Evolutionary conservation across 2,888 invertebrate species (phyloP).

Genomic region (Spodoptera exigua): DNA sequence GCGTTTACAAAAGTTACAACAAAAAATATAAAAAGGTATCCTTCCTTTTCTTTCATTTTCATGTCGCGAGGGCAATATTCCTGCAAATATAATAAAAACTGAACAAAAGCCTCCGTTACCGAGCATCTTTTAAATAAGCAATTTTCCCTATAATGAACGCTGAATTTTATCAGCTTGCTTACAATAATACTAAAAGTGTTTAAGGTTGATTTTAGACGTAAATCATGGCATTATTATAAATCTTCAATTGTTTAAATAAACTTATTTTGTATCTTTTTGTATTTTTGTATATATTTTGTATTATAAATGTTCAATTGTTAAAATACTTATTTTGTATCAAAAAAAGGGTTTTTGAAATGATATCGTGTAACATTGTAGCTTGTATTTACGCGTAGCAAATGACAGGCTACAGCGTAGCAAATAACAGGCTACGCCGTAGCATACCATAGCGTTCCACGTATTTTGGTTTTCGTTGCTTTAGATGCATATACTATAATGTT

Average conservation of each 20-base stretch:
- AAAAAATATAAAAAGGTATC: constrained; percentile 4
- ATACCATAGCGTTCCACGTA: neutral
- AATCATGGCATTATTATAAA: neutral
- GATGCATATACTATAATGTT: no score
- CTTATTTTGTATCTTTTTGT: no score
- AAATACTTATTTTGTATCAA: no score
- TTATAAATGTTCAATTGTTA: no score
- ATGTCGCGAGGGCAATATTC: constrained; percentile 22
- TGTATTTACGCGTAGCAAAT: no score
- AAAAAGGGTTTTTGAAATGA: no score
- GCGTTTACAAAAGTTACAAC: constrained; percentile 2
- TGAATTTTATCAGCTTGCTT: constrained; percentile 26
- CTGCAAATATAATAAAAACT: constrained; percentile 47
- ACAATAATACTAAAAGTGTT: constrained; percentile 24
- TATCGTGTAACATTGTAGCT: no score
- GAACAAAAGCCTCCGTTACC: constrained; percentile 36
- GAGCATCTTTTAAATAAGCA: constrained; percentile 53
- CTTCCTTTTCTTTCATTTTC: constrained; percentile 7
- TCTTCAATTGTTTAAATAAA: no score
- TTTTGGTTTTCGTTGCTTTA: neutral
- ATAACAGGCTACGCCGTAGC: constrained; percentile 22
- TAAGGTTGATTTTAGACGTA: constrained; percentile 1
- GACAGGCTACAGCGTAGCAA: no score
- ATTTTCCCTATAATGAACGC: constrained; percentile 48
- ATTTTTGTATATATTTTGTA: no score